Evolutionary conservation across 2,113 vertebrate genomes (phyloP).

Genomic region (Coturnix japonica): DNA sequence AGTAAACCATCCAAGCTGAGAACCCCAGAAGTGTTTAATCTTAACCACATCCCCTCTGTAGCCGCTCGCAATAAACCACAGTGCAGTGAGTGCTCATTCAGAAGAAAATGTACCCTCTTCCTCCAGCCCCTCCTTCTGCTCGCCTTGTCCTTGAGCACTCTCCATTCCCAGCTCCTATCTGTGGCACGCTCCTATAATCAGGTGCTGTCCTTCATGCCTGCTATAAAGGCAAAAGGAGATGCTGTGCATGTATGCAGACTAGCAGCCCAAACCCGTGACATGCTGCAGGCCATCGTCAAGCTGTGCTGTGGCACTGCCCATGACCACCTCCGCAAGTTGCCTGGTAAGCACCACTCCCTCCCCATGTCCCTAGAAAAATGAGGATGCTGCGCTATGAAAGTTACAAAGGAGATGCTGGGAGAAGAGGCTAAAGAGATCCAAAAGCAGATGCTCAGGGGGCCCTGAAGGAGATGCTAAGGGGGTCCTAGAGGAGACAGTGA

Average conservation of each 20-base stretch:
- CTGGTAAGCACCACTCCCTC: constrained; percentile 60
- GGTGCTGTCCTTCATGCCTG: constrained; percentile 70
- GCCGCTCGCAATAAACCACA: background rate
- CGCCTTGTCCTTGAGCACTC: constrained; percentile 33
- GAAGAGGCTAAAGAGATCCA: background rate
- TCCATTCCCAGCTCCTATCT: constrained; percentile 62
- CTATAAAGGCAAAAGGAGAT: constrained; percentile 70
- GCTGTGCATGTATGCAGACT: background rate
- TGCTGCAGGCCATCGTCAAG: constrained; percentile 84
- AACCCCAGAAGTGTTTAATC: background rate
- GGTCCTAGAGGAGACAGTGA: background rate
- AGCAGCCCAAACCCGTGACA: constrained; percentile 7
- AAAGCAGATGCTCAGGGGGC: background rate
- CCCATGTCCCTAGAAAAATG: background rate
- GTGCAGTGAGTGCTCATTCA: background rate
- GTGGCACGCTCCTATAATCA: constrained; percentile 66
- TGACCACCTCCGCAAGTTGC: constrained; percentile 75
- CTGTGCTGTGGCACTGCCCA: constrained; percentile 87
- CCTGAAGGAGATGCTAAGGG: background rate
- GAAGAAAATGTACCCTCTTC: background rate
- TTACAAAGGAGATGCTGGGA: background rate
- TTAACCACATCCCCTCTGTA: fast-evolving
- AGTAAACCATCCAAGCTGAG: background rate
- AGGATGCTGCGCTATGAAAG: background rate
- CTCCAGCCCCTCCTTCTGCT: background rate